Base-by-base conservation (phyloP, 2,113 vertebrate genomes). In the Pterocles burchelli region DNA sequence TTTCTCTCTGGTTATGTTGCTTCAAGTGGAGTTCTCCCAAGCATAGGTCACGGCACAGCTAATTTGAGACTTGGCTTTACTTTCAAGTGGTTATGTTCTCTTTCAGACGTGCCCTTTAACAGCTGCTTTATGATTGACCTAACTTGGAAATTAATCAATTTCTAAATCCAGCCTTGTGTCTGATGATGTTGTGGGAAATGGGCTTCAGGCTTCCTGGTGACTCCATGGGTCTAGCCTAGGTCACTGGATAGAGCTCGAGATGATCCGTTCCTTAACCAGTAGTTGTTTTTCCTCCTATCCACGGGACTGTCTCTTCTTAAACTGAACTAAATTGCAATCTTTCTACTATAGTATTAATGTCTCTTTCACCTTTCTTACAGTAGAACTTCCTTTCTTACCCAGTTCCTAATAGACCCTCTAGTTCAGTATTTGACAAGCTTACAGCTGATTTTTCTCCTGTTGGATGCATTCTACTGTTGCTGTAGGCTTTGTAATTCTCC, bases 61-160 rank as follows among this genome's bases (percentile, higher is more conserved):
- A 89, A 87, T 95, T 92, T 95, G 71, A 79, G 72, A 84, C 61
- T 86, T 89, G 92, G 76, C 85, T 90, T 96, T 89, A 21, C 48
- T 93, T 78, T 90, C 70, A 59, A 68, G 68, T 80, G 57, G 68
- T 75, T 93, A 18, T 81, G 45, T 84, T 93, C 65, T 90, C 43
- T 85, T 94, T 90, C 54, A 77, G 75, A 88, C 1, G 0, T 93
- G 67, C 29, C 49, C 71, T 96, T 94, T 93, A 91, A 76, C 81
- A 89, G 87, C 71, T 95, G 77, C 49, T 94, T 93, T 94, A 83
- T 91, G 72, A 17, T 49, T 94, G 68, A 75, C 96, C 73, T 48
- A 72, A 80, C 76, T 90, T 93, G 92, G 88, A 86, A 86, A 63
- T 31, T 55, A 63, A 80, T 58, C n/a, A 55, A 84, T 83, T 9